Conservation (phyloP, 2,888 invertebrate genomes). For the Endomychus coccineus region DNA sequence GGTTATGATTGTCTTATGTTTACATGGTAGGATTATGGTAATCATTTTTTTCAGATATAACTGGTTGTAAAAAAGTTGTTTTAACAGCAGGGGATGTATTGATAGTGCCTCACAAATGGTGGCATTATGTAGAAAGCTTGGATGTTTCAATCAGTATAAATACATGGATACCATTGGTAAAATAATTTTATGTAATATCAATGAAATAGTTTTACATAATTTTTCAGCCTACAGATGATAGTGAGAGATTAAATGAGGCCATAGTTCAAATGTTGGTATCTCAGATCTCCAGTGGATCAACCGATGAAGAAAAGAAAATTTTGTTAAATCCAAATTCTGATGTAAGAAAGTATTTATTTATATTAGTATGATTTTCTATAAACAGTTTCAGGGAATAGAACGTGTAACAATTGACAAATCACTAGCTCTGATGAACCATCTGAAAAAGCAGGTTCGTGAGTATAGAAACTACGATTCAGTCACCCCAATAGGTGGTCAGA, state of each 20-base stretch:
- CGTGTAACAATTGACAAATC: too few species aligned
- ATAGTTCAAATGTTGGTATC: conserved; percentile 60
- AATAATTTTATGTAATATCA: not conserved
- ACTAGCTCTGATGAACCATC: too few species aligned
- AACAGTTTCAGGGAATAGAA: too few species aligned
- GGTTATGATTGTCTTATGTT: too few species aligned
- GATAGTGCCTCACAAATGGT: conserved; percentile 88
- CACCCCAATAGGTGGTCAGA: too few species aligned
- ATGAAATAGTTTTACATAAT: not conserved
- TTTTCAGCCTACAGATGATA: conserved; percentile 43
- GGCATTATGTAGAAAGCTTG: conserved; percentile 95
- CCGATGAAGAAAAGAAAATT: conserved; percentile 44
- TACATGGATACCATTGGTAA: conserved; percentile 66
- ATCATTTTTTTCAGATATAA: conserved; percentile 28
- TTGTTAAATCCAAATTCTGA: conserved; percentile 66
- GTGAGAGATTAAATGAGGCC: conserved; percentile 54
- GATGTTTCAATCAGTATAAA: conserved; percentile 56
- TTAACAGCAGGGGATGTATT: conserved; percentile 81
- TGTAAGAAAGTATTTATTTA: conserved; percentile 18
- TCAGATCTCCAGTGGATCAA: conserved; percentile 51
- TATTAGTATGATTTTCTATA: not conserved
- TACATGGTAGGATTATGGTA: too few species aligned
- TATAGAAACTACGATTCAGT: too few species aligned
- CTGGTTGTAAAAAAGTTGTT: conserved; percentile 47
- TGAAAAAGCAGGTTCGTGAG: too few species aligned